Evolutionary conservation across 1,140 invertebrate genomes (phyloP).

Genomic region (Galleria mellonella): DNA sequence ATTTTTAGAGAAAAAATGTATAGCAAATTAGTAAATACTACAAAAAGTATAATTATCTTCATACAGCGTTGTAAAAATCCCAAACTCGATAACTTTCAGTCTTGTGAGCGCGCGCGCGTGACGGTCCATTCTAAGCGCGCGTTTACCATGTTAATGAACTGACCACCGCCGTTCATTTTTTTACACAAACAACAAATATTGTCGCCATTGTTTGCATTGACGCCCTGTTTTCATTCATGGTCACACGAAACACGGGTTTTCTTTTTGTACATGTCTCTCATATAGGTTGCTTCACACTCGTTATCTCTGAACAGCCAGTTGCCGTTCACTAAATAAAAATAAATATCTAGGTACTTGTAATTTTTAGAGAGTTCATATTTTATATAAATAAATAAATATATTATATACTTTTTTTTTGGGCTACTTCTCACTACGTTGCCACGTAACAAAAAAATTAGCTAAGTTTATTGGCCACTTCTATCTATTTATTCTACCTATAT

Average conservation of each 20-base stretch:
- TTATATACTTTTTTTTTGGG: too few species aligned
- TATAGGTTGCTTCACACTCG: too few species aligned
- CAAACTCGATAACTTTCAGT: slow-evolving; percentile 30
- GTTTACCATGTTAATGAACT: slow-evolving; percentile 66
- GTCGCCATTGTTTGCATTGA: slow-evolving; percentile 39
- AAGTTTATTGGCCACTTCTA: too few species aligned
- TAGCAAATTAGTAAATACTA: neutral
- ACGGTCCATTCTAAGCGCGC: slow-evolving; percentile 59
- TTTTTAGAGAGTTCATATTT: too few species aligned
- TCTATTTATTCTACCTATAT: too few species aligned
- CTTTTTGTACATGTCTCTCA: slow-evolving; percentile 13
- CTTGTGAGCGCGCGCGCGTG: slow-evolving; percentile 34
- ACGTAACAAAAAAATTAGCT: too few species aligned
- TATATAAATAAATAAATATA: too few species aligned
- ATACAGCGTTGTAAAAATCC: slow-evolving; percentile 1
- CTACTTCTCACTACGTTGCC: too few species aligned
- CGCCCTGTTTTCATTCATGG: slow-evolving; percentile 21
- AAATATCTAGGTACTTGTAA: neutral
- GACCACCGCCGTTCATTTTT: slow-evolving; percentile 52
- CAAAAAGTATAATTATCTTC: slow-evolving; percentile 1
- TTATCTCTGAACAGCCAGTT: too few species aligned
- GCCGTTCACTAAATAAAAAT: neutral
- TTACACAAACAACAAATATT: slow-evolving; percentile 52
- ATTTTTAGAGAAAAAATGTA: too few species aligned
- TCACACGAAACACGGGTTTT: slow-evolving; percentile 1